A percentile compares a stretch with the other conserved stretches of the same genome.
phyloP scores from a whole-genome alignment of 2,113 vertebrate species.

The Marmota flaviventris region DNA sequence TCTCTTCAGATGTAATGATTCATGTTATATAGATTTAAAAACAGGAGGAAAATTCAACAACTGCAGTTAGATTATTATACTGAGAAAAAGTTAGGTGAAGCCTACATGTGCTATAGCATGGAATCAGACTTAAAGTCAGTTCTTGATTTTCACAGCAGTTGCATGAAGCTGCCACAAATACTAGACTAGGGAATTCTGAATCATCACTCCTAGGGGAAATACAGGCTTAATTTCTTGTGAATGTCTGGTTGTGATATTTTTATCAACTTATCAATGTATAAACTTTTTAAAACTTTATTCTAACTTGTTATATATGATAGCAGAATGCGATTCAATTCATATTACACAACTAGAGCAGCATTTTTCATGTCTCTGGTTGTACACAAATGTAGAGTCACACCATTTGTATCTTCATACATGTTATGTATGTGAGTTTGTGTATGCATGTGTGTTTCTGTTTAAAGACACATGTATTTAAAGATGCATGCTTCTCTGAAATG shows the following conservation, averaged over 20 bases:
- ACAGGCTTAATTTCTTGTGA: not conserved
- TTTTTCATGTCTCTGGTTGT: too few relatives aligned
- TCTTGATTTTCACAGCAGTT: not conserved
- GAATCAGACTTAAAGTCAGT: not conserved
- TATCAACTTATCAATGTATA: not conserved
- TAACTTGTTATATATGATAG: too few relatives aligned
- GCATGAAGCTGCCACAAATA: not conserved
- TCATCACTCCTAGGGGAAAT: not conserved
- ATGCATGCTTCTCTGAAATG: not conserved
- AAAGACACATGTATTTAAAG: not conserved
- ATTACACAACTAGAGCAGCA: too few relatives aligned
- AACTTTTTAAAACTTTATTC: too few relatives aligned
- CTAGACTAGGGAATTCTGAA: not conserved
- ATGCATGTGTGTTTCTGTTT: not conserved
- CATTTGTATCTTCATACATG: too few relatives aligned
- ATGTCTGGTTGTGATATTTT: not conserved
- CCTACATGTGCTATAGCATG: not conserved
- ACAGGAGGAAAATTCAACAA: not conserved
- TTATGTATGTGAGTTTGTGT: too few relatives aligned
- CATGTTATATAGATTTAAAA: not conserved
- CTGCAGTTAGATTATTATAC: not conserved
- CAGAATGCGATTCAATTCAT: too few relatives aligned
- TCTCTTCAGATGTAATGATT: not conserved
- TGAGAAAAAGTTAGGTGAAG: not conserved
- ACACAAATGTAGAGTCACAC: too few relatives aligned